A percentile compares a stretch with the other conserved stretches of the same genome.
phyloP scores from a whole-genome alignment of 2,797 vertebrate species.

The Sebastes goodei region DNA sequence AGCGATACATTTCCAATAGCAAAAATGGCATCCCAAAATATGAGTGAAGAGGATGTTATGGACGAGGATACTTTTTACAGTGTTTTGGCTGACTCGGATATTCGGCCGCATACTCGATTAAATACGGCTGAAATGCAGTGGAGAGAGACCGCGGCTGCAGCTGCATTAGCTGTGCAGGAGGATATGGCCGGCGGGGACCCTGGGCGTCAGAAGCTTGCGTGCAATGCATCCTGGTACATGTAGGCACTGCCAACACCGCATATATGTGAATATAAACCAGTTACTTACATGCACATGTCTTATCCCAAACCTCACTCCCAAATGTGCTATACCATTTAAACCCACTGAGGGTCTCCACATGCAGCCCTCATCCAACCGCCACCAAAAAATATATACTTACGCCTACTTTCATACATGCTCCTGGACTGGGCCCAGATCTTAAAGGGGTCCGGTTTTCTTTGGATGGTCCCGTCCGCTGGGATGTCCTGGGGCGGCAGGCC shows the following conservation, averaged over 20 bases:
- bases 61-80: too few species aligned
- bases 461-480: constrained; percentile 87
- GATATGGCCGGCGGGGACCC: too few species aligned
- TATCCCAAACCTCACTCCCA: constrained; percentile 7
- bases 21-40: neutral
- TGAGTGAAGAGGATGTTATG: too few species aligned
- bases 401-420: constrained; percentile 99
- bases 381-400: constrained; percentile 90
- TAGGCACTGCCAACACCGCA: too few species aligned
- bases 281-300: constrained; percentile 54
- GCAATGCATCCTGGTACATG: too few species aligned
- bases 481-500: constrained; percentile 81
- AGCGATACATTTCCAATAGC: neutral
- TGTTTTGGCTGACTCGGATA: too few species aligned
- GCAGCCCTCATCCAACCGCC: constrained; percentile 68
- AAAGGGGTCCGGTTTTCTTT: constrained; percentile 98
- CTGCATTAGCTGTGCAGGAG: too few species aligned
- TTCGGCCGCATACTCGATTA: too few species aligned
- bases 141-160: accelerated
- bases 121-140: too few species aligned
- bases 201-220: too few species aligned
- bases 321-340: constrained; percentile 15
- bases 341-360: constrained; percentile 49
- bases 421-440: constrained; percentile 99
- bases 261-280: neutral